phyloP scores from a whole-genome alignment of 2,888 invertebrate species.

The Rhamphomyia laevipes region DNA sequence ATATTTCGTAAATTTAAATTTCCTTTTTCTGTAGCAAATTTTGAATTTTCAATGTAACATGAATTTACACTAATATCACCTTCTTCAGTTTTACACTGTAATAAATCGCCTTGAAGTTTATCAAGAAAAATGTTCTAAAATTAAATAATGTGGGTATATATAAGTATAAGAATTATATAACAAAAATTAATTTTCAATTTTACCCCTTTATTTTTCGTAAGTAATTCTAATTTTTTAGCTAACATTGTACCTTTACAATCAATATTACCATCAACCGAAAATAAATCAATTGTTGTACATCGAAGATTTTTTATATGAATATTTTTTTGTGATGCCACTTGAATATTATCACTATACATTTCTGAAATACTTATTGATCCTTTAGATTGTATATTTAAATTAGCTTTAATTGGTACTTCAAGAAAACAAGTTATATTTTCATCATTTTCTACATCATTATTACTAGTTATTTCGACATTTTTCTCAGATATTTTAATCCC shows the following conservation, averaged over 20 bases:
- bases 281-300: conserved; percentile 22
- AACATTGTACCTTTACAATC: conserved; percentile 26
- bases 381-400: conserved; percentile 21
- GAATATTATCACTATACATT: conserved; percentile 24
- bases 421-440: conserved; percentile 16
- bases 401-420: conserved; percentile 28
- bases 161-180: too few species aligned
- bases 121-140: conserved; percentile 26
- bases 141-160: too few species aligned
- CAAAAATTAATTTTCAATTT: conserved; percentile 2
- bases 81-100: conserved; percentile 24
- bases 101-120: conserved; percentile 29
- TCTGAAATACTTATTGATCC: conserved; percentile 22
- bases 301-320: conserved; percentile 27
- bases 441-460: conserved; percentile 10
- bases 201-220: conserved; percentile 23
- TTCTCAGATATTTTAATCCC: conserved; percentile 5
- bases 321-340: conserved; percentile 18
- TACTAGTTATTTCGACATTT: conserved; percentile 3
- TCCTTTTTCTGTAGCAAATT: conserved; percentile 30
- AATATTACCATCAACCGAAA: conserved; percentile 26
- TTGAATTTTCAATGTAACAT: conserved; percentile 31
- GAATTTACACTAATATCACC: conserved; percentile 29
- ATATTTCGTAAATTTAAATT: conserved; percentile 29
- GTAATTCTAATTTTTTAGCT: conserved; percentile 23